Evolutionary conservation across 2,113 vertebrate species (phyloP).

Genomic region (Oxyruncus cristatus): DNA sequence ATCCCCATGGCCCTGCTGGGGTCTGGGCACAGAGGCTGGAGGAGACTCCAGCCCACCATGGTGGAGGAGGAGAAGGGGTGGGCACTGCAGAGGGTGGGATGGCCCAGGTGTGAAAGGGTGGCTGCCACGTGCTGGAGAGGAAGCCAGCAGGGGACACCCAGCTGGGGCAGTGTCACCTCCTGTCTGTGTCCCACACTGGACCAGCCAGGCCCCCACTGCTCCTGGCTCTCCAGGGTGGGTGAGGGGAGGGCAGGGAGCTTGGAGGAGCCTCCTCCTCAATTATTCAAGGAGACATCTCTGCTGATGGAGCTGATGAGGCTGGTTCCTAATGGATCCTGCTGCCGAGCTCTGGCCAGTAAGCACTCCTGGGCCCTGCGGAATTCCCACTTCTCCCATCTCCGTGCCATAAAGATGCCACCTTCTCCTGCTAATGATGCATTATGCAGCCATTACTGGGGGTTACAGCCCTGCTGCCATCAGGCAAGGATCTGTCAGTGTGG

Average conservation of each 20-base stretch:
- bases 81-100: background rate
- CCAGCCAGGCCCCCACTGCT: too few species aligned
- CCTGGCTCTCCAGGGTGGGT: background rate
- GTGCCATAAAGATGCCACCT: background rate
- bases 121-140: background rate
- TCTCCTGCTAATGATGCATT: background rate
- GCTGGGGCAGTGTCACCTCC: background rate
- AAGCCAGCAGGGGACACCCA: background rate
- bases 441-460: background rate
- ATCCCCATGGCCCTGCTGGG: background rate
- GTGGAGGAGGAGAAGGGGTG: background rate
- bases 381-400: slow-evolving; percentile 40
- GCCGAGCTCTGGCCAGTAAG: background rate
- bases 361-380: slow-evolving; percentile 26
- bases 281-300: slow-evolving; percentile 30
- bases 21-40: too few species aligned
- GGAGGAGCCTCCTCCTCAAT: slow-evolving; percentile 15
- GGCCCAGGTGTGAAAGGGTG: background rate
- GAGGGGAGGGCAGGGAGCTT: background rate
- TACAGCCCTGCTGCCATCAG: background rate
- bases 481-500: background rate
- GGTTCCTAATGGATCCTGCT: slow-evolving; percentile 37
- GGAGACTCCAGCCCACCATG: background rate
- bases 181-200: background rate
- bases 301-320: slow-evolving; percentile 2